Conservation (phyloP, 2,113 vertebrate genomes). For the Glaucidium brasilianum region DNA sequence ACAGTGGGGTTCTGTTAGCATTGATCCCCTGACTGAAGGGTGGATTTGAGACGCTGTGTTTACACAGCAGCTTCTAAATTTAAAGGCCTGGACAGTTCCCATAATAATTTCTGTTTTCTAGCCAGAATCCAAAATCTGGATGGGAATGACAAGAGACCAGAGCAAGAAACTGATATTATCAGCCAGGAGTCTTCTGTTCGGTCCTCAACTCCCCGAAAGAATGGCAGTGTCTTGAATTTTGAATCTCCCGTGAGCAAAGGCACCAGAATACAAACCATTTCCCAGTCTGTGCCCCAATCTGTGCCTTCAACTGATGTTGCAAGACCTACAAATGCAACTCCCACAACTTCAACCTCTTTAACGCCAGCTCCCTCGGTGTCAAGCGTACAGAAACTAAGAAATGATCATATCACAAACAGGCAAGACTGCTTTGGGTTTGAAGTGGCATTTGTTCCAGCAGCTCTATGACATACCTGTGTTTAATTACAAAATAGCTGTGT, state of each 20-base stretch:
- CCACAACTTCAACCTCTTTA: constrained; percentile 18
- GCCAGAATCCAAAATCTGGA: constrained; percentile 84
- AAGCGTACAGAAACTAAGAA: constrained; percentile 65
- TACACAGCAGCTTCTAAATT: not conserved
- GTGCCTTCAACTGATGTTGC: constrained; percentile 67
- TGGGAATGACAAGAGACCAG: constrained; percentile 72
- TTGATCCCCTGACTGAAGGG: not conserved
- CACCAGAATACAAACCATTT: constrained; percentile 79
- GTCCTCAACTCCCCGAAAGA: constrained; percentile 73
- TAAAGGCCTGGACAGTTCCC: not conserved
- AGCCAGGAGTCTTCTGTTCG: constrained; percentile 77
- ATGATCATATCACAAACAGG: constrained; percentile 75
- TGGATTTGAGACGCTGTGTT: not conserved
- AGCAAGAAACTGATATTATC: constrained; percentile 77
- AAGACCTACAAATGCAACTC: constrained; percentile 40
- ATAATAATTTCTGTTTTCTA: constrained; percentile 47
- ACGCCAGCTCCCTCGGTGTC: constrained; percentile 65
- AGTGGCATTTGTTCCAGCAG: not conserved
- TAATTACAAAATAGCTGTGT: not conserved
- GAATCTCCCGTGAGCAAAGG: constrained; percentile 73
- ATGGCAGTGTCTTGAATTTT: constrained; percentile 77
- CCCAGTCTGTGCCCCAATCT: constrained; percentile 72
- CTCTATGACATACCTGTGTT: not conserved
- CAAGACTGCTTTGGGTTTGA: constrained; percentile 31
- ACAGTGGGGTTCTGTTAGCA: not conserved